Percentiles rank a stretch among this genome's conserved stretches.
Conservation (phyloP, 30 jellyfish, hydroid and myxozoan genomes). For the Calvadosia cruxmelitensis region DNA sequence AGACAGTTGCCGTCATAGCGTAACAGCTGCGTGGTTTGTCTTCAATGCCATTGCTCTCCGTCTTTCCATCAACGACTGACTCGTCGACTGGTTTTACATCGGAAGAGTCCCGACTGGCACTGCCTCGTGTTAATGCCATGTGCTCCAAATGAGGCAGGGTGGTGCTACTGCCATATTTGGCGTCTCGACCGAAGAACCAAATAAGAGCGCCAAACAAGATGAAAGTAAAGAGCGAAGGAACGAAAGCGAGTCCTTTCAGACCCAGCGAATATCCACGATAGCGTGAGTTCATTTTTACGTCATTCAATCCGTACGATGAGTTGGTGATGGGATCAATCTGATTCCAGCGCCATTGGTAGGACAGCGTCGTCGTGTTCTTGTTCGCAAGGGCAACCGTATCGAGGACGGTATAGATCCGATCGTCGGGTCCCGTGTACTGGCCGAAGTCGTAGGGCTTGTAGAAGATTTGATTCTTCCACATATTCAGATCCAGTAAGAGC, state of each 20-base stretch:
- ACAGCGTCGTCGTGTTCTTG: constrained; percentile 43
- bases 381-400: constrained; percentile 23
- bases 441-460: constrained; percentile 69
- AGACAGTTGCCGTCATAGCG: too few relatives aligned
- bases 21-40: too few relatives aligned
- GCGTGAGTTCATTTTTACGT: constrained; percentile 48
- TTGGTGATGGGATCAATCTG: constrained; percentile 41
- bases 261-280: constrained; percentile 52
- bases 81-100: too few relatives aligned
- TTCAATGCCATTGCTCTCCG: too few relatives aligned
- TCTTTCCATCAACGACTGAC: too few relatives aligned
- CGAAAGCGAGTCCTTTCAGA: constrained; percentile 49
- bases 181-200: constrained; percentile 69
- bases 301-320: constrained; percentile 35
- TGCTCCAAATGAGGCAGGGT: background rate
- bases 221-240: constrained; percentile 46
- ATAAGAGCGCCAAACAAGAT: constrained; percentile 54
- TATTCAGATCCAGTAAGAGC: constrained; percentile 62
- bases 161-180: constrained; percentile 4
- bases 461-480: constrained; percentile 93
- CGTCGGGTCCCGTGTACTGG: constrained; percentile 85
- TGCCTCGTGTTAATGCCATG: too few relatives aligned
- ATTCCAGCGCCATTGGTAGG: constrained; percentile 76
- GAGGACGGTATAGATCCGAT: constrained; percentile 43
- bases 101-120: too few relatives aligned